A percentile compares a stretch with the other conserved stretches of the same genome.
phyloP scores from a whole-genome alignment of 2,888 invertebrate species.

The Sipha maydis region DNA sequence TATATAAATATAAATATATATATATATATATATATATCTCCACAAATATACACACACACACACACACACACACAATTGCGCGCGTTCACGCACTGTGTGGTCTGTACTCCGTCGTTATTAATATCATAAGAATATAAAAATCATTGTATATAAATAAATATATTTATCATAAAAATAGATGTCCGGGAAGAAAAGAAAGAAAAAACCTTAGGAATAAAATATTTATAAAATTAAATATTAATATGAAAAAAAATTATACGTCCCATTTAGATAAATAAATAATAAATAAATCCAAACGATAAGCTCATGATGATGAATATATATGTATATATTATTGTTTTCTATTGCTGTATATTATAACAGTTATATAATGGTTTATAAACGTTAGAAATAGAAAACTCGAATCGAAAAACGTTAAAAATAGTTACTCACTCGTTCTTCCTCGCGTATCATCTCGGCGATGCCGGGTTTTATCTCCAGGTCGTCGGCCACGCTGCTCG shows the following conservation, averaged over 20 bases:
- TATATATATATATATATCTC: background rate
- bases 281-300: background rate
- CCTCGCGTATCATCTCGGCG: slow-evolving; percentile 96
- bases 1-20: background rate
- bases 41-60: background rate
- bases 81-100: slow-evolving; percentile 28
- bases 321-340: no score
- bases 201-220: slow-evolving; percentile 21
- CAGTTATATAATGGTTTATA: background rate
- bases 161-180: slow-evolving; percentile 41
- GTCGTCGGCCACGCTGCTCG: slow-evolving; percentile 73
- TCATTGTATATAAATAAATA: background rate
- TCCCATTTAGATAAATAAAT: no score
- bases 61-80: background rate
- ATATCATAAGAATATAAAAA: slow-evolving; percentile 42
- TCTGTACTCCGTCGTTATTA: slow-evolving; percentile 51
- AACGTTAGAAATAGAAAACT: background rate
- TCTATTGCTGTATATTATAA: background rate
- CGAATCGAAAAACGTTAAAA: background rate
- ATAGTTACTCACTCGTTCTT: slow-evolving; percentile 86
- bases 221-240: background rate
- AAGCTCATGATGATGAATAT: no score
- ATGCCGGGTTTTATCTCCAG: slow-evolving; percentile 93
- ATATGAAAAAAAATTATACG: background rate
- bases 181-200: background rate